Evolutionary conservation across 2,888 invertebrate species (phyloP).

Genomic region (Sphaerolaimus hirsutus): DNA sequence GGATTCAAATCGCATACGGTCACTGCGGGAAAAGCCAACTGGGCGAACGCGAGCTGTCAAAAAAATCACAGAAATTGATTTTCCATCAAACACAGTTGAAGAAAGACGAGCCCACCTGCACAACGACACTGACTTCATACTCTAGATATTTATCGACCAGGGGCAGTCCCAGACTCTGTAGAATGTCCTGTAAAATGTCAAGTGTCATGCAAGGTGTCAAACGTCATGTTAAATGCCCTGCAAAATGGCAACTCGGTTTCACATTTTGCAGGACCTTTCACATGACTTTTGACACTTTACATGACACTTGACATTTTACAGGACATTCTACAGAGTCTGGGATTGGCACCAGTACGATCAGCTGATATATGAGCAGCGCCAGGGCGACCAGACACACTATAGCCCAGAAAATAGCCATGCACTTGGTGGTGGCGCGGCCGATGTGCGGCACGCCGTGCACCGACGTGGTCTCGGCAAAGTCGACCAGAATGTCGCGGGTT

Average conservation of each 20-base stretch:
- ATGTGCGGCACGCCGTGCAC: conserved; percentile 8
- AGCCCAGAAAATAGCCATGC: conserved; percentile 7
- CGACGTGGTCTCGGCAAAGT: conserved; percentile 6
- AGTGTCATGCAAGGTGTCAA: too few relatives aligned
- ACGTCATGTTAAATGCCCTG: too few relatives aligned
- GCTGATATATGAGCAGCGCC: conserved; percentile 5
- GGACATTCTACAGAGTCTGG: too few relatives aligned
- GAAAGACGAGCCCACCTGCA: background rate
- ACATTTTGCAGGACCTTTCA: too few relatives aligned
- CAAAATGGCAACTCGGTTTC: too few relatives aligned
- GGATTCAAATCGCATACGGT: conserved; percentile 10
- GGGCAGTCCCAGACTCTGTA: too few relatives aligned
- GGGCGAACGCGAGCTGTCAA: conserved; percentile 7
- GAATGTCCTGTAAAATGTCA: too few relatives aligned
- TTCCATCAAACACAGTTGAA: background rate
- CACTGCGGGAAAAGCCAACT: conserved; percentile 9
- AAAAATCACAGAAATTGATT: background rate
- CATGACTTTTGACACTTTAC: too few relatives aligned
- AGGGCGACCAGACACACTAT: conserved; percentile 8
- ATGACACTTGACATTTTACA: too few relatives aligned
- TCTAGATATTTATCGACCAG: conserved; percentile 7
- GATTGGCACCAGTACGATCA: too few relatives aligned
- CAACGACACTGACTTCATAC: background rate
- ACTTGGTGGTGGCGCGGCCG: conserved; percentile 5
- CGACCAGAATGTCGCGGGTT: too few relatives aligned